Evolutionary conservation across 2,113 vertebrate species (phyloP), one percentile per base, ranked within the genome.

Genomic region (Lasiurus borealis): DNA sequence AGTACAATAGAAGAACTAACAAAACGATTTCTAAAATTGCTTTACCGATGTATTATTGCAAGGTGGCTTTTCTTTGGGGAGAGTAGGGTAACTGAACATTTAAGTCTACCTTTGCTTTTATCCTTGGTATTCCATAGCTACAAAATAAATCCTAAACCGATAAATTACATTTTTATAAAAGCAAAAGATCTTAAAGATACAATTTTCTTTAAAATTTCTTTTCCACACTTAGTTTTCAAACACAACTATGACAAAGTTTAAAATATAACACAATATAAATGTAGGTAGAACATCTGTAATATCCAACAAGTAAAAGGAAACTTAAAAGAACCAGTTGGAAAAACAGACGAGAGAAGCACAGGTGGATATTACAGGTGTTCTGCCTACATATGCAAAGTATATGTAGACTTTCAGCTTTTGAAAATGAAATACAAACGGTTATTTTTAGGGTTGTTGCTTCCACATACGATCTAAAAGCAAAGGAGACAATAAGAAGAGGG

Each of bases 151-250:
- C 16, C 36, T 87, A 83, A 78, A 3, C 9, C 34, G 69, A 77
- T 15, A 68, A 13, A 75, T 62, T 78, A 73, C 19, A 36, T 93
- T 96, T 91, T 80, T 81, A 90, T 76, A 80, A 91, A 93, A 85
- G 66, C 9, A 84, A 85, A 62, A 11, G 8, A 68, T 36, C 48
- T 46, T 52, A 40, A 88, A 62, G 29, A 80, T 29, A 21, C 34
- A 88, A 69, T 88, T 75, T 80, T 75, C 85, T 25, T 88, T 87
- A 48, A 85, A 81, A 73, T 90, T 36, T 91, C 18, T 62, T 87
- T 80, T 71, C 54, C 57, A 40, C 46, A 54, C 14, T 10, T 82
- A 73, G 29, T 94, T 76, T 93, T 90, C 71, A 75, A 85, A 73
- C 29, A 87, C 48, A 85, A 88, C n/a, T 36, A 76, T 48, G 34